Evolutionary conservation across 2,888 invertebrate genomes (phyloP), one percentile per base, ranked within the genome.

Genomic region (Caenorhabditis japonica): DNA sequence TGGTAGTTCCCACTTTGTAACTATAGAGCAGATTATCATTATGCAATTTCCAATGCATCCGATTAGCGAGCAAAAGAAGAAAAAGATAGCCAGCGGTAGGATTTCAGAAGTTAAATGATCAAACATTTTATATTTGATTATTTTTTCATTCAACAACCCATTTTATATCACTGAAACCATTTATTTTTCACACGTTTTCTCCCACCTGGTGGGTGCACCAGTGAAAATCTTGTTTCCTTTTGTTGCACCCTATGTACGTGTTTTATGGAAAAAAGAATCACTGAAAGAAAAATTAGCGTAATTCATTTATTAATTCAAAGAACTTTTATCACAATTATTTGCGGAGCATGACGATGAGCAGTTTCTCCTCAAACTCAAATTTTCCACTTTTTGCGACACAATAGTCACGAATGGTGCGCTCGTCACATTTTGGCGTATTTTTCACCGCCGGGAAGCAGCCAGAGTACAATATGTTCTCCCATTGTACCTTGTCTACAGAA

Each of bases 381-480:
- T 80, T 80, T 53, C 70, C 72, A 13, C 58, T 52, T 36, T 78
- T 76, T 12, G 66, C 41, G 33, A 79, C 77, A 47, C 75, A 73
- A 51, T 61, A 80, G 55, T 79, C 75, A 2, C 76, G 70, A 59
- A 82, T 82, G 23, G 64, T 70, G 27, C 51, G 47, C 46, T 82
- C 82, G 25, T 75, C 79, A 51, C 80, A 80, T 56, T 74, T 77
- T 12, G 61, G 51, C 4, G 77, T 77, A 56, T 78, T 77, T 27
- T 71, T 72, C 12, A 82, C 79, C 5, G 82, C 76, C 38, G 82
- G 80, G 68, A 80, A 77, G 41, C 77, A 82, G 7, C 80, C 80
- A 10, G 80, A 79, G 60, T 78, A 79, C 36, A 81, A 59, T 33
- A 82, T 79, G 51, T 77, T 75, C 62, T 82, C 82, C 80, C 80